Percentiles rank a stretch among this genome's conserved stretches.
These are phyloP conservation scores for Cyclophora punctaria DNA, from an alignment of 2,888 invertebrate genomes.

Conservation along the genomic window DNA sequence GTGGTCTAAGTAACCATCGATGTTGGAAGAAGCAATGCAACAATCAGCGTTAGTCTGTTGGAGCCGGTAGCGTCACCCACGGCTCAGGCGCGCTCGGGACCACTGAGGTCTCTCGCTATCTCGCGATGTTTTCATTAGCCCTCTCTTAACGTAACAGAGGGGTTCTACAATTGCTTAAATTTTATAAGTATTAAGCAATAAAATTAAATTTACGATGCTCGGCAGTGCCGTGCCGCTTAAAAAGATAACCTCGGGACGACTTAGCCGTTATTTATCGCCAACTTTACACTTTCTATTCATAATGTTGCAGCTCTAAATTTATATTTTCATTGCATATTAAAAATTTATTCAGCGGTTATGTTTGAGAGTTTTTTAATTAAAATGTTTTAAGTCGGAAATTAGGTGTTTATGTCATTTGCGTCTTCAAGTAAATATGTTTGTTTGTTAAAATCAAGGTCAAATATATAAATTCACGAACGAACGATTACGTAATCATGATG, in stretches of 20 bases:
- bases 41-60: too few relatives aligned
- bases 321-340: constrained; percentile 39
- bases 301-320: constrained; percentile 40
- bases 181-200: constrained; percentile 47
- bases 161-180: constrained; percentile 38
- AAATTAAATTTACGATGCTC: constrained; percentile 51
- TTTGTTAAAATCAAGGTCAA: too few relatives aligned
- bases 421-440: background rate
- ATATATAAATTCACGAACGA: too few relatives aligned
- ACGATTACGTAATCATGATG: too few relatives aligned
- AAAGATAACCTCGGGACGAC: constrained; percentile 52
- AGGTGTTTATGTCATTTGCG: too few relatives aligned
- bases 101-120: background rate
- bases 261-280: constrained; percentile 46
- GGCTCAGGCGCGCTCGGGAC: too few relatives aligned
- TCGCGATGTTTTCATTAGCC: background rate
- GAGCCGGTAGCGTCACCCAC: too few relatives aligned
- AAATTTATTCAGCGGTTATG: constrained; percentile 26
- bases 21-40: too few relatives aligned
- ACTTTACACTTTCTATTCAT: constrained; percentile 45
- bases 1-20: too few relatives aligned
- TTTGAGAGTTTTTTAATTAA: constrained; percentile 21
- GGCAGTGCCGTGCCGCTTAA: constrained; percentile 36
- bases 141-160: constrained; percentile 9
- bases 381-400: constrained; percentile 6